These are phyloP conservation scores for Scaptomyza pallida DNA, from an alignment of 1,140 invertebrate species.

Conservation along the genomic window DNA sequence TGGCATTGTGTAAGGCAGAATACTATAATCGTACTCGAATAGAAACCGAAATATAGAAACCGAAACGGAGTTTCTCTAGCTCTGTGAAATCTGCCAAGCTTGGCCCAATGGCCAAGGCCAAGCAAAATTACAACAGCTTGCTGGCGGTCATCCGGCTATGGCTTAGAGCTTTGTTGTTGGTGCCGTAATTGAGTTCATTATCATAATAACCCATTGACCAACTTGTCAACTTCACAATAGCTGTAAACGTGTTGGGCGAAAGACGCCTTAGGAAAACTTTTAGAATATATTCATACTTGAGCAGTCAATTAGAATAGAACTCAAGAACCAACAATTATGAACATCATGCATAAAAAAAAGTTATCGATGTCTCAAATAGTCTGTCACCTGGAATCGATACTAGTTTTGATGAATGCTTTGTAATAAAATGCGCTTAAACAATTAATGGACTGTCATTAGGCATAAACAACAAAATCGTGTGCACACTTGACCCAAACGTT, in stretches of 20 bases:
- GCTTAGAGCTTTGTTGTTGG: constrained; percentile 24
- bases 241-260: constrained; percentile 24
- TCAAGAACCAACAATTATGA: not conserved
- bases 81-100: constrained; percentile 68
- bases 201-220: constrained; percentile 82
- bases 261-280: not conserved
- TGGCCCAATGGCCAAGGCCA: constrained; percentile 55
- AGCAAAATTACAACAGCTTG: constrained; percentile 68
- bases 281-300: not conserved
- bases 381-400: constrained; percentile 43
- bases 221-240: constrained; percentile 59
- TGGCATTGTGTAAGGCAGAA: constrained; percentile 61
- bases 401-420: constrained; percentile 53
- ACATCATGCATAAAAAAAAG: not conserved
- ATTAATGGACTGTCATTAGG: constrained; percentile 55
- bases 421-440: constrained; percentile 67
- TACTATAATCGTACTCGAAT: constrained; percentile 33
- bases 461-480: constrained; percentile 54
- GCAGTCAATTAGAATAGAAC: not conserved
- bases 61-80: constrained; percentile 48
- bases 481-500: constrained; percentile 68
- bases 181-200: constrained; percentile 78
- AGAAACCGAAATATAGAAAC: constrained; percentile 40
- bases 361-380: not conserved
- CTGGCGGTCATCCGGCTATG: constrained; percentile 40